phyloP scores from a whole-genome alignment of 23 tunicate genomes.

The Ciona savignyi region DNA sequence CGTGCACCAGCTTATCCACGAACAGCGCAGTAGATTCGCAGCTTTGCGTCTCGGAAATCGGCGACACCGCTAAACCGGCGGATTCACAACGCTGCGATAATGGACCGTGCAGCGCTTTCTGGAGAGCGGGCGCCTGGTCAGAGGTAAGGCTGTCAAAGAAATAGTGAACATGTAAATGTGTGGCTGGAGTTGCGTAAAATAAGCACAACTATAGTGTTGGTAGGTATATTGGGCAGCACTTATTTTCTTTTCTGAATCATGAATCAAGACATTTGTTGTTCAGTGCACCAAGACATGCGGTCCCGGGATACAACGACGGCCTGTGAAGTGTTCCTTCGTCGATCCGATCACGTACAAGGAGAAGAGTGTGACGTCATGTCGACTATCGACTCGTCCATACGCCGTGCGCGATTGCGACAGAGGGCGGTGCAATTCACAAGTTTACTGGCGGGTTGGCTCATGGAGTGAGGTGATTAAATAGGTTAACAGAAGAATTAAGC shows the following conservation, averaged over 20 bases:
- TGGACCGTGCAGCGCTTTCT: constrained; percentile 68
- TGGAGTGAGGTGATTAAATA: constrained; percentile 92
- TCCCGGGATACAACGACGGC: constrained; percentile 55
- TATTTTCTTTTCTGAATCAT: too few species aligned
- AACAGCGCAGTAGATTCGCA: constrained; percentile 8
- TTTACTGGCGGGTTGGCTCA: constrained; percentile 62
- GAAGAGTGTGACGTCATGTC: constrained; percentile 34
- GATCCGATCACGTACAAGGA: constrained; percentile 41
- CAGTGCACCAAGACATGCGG: constrained; percentile 91
- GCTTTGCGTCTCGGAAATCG: constrained; percentile 5
- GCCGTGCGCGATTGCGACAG: constrained; percentile 60
- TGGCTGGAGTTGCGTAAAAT: too few species aligned
- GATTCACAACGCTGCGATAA: constrained; percentile 13
- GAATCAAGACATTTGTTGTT: neutral
- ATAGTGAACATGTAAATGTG: too few species aligned
- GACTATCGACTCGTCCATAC: constrained; percentile 22
- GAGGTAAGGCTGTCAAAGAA: too few species aligned
- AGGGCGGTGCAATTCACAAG: constrained; percentile 43
- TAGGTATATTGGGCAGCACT: too few species aligned
- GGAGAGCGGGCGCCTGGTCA: constrained; percentile 75
- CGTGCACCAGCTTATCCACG: constrained; percentile 26
- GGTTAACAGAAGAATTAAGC: too few species aligned
- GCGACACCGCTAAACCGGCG: constrained; percentile 12
- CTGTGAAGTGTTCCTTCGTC: constrained; percentile 52
- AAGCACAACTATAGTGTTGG: too few species aligned